phyloP scores from a whole-genome alignment of 2,888 invertebrate species.

The Stenurella melanura region DNA sequence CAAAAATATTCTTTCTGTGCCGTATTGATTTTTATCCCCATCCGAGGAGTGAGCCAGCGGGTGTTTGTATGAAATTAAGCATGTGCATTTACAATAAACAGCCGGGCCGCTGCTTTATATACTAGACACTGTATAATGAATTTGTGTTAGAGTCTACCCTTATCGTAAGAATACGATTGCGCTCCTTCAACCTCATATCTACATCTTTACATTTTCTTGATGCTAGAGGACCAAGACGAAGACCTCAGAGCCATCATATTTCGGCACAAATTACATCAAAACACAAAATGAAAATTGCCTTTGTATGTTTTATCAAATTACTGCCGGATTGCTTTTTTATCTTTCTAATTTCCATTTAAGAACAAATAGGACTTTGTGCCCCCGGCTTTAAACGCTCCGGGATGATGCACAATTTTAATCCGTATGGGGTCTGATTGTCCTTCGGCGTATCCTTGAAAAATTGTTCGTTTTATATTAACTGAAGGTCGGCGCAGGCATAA shows the following conservation, averaged over 20 bases:
- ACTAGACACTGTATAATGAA: conserved; percentile 74
- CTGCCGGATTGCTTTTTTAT: conserved; percentile 47
- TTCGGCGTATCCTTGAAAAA: background rate
- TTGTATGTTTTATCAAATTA: conserved; percentile 49
- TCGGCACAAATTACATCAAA: conserved; percentile 47
- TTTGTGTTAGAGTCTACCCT: conserved; percentile 69
- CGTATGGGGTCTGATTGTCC: background rate
- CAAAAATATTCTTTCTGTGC: conserved; percentile 73
- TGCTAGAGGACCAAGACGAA: conserved; percentile 18
- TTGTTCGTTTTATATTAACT: background rate
- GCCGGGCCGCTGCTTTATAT: conserved; percentile 71
- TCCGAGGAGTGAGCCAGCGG: conserved; percentile 69
- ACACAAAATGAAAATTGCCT: conserved; percentile 48
- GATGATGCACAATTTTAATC: conserved; percentile 20
- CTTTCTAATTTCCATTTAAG: conserved; percentile 43
- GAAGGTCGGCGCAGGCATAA: too few relatives aligned
- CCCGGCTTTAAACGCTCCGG: background rate
- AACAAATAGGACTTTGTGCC: conserved; percentile 30
- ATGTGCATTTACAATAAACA: conserved; percentile 72
- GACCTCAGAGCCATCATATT: conserved; percentile 45
- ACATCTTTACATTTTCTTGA: conserved; percentile 48
- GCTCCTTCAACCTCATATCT: conserved; percentile 57
- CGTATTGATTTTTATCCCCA: conserved; percentile 73
- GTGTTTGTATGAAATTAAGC: conserved; percentile 71
- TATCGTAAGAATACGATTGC: conserved; percentile 51